These are phyloP conservation scores for Tetramorium parvispinum DNA, from an alignment of 1,140 invertebrate genomes.

Conservation along the genomic window DNA sequence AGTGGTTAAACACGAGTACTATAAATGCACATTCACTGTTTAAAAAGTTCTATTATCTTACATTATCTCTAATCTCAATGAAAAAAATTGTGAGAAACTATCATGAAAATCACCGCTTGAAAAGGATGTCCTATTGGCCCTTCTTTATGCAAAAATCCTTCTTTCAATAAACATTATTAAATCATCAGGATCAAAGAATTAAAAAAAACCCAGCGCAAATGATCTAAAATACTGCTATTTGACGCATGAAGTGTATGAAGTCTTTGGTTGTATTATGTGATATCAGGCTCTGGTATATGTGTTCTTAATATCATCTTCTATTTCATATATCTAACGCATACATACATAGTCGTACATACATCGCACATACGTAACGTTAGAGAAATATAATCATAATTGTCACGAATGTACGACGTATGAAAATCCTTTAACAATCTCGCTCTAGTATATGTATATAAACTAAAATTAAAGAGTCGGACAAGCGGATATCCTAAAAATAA, in stretches of 20 bases:
- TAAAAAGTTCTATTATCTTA: slow-evolving; percentile 40
- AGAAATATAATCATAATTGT: background rate
- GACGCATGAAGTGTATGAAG: slow-evolving; percentile 70
- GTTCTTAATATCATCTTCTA: slow-evolving; percentile 50
- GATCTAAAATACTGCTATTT: slow-evolving; percentile 79
- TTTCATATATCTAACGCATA: slow-evolving; percentile 30
- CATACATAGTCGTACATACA: background rate
- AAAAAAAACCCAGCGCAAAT: slow-evolving; percentile 69
- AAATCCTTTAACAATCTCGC: background rate
- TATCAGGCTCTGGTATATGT: slow-evolving; percentile 38
- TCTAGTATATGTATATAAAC: slow-evolving; percentile 25
- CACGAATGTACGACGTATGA: background rate
- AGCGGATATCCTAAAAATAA: slow-evolving; percentile 8
- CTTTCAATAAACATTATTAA: slow-evolving; percentile 9
- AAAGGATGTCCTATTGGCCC: background rate
- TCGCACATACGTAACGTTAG: background rate
- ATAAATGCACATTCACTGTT: slow-evolving; percentile 48
- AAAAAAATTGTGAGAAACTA: background rate
- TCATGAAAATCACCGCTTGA: background rate
- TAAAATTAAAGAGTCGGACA: background rate
- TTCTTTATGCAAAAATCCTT: background rate
- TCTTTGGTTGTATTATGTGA: slow-evolving; percentile 82
- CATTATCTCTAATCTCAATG: background rate
- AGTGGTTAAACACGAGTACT: slow-evolving; percentile 16
- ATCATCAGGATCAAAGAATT: background rate